Conservation (phyloP, 2,113 vertebrate genomes). For the Symphodus melops region DNA sequence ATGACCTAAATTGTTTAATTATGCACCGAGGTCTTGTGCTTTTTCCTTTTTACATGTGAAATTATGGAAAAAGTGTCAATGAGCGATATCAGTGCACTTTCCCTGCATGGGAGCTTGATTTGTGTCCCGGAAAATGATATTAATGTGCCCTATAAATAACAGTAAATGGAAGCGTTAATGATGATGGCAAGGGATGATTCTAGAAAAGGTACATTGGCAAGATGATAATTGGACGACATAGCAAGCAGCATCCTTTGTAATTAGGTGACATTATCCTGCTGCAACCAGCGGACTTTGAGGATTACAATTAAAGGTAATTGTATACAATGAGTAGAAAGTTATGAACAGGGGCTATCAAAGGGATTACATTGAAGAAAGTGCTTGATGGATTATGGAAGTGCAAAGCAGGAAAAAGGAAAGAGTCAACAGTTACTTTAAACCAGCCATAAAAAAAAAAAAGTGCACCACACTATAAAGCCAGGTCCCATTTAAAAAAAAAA, state of each 20-base stretch:
- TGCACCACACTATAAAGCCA: too few relatives aligned
- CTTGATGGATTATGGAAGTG: slow-evolving; percentile 25
- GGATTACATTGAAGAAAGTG: slow-evolving; percentile 24
- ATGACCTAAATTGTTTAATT: slow-evolving; percentile 66
- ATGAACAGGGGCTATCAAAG: slow-evolving; percentile 18
- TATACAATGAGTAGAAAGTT: slow-evolving; percentile 40
- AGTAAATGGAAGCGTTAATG: neutral
- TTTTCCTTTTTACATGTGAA: slow-evolving; percentile 22
- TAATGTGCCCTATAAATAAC: neutral
- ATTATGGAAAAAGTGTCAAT: slow-evolving; percentile 8
- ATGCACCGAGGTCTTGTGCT: slow-evolving; percentile 19
- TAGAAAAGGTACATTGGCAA: neutral
- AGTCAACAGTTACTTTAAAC: neutral
- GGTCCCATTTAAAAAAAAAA: too few relatives aligned
- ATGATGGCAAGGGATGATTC: neutral
- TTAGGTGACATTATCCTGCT: slow-evolving; percentile 45
- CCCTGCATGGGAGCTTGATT: neutral
- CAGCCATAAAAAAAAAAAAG: too few relatives aligned
- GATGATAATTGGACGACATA: neutral
- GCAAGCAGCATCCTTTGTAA: slow-evolving; percentile 37
- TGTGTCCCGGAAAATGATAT: neutral
- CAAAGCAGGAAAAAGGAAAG: neutral
- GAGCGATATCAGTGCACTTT: neutral
- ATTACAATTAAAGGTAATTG: slow-evolving; percentile 56
- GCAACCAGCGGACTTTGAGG: slow-evolving; percentile 15